Percentiles rank a stretch among this genome's conserved stretches.
These are phyloP conservation scores for Spinus olivaceus DNA, from an alignment of 2,797 vertebrate species.

Conservation along the genomic window DNA sequence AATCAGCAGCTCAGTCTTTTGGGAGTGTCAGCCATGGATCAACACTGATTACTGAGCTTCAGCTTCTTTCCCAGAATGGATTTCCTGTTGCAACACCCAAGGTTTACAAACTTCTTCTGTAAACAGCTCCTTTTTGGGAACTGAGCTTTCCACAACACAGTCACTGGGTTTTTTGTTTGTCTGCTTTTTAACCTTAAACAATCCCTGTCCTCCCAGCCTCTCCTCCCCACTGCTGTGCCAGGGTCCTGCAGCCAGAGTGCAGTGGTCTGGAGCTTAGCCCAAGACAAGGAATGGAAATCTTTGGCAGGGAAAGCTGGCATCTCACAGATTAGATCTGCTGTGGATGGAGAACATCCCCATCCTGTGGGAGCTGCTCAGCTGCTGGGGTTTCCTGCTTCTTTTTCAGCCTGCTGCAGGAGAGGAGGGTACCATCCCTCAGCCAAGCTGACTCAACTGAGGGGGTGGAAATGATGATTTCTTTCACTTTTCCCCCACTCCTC, in stretches of 20 bases:
- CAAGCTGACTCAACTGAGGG: background rate
- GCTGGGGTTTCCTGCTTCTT: background rate
- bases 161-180: background rate
- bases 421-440: background rate
- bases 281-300: background rate
- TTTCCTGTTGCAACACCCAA: slow-evolving; percentile 60
- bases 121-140: slow-evolving; percentile 28
- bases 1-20: background rate
- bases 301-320: background rate
- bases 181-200: background rate
- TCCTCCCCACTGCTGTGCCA: background rate
- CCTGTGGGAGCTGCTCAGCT: background rate
- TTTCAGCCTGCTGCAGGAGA: background rate
- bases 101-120: slow-evolving; percentile 19
- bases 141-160: background rate
- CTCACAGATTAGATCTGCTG: background rate
- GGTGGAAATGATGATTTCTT: background rate
- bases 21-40: background rate
- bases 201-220: background rate
- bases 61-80: slow-evolving; percentile 34
- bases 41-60: background rate
- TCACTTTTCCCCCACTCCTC: background rate
- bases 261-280: background rate
- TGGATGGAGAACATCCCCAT: background rate
- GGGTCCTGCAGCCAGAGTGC: background rate